phyloP scores from a whole-genome alignment of 2,888 invertebrate genomes.

The Aromia moschata region DNA sequence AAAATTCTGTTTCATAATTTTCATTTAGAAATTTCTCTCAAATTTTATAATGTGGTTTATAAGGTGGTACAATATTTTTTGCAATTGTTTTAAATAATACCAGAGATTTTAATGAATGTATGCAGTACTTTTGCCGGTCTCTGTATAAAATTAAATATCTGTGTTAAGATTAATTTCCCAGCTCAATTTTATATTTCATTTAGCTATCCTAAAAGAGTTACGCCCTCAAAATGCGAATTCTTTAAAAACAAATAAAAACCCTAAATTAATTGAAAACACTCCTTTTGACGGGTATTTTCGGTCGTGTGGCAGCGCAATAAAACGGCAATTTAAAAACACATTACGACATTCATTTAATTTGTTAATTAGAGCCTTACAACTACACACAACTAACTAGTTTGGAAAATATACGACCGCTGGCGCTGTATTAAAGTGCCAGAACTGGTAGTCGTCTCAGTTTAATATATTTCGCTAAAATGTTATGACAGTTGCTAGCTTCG shows the following conservation, averaged over 20 bases:
- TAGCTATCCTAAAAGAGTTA: too few relatives aligned
- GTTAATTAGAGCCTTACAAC: constrained; percentile 20
- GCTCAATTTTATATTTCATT: too few relatives aligned
- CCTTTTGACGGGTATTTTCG: not conserved
- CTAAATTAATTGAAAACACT: not conserved
- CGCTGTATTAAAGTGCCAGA: constrained; percentile 27
- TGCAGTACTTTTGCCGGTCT: too few relatives aligned
- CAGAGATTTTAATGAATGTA: too few relatives aligned
- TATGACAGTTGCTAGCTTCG: constrained; percentile 39
- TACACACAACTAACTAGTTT: constrained; percentile 26
- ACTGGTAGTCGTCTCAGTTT: constrained; percentile 31
- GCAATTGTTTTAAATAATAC: too few relatives aligned
- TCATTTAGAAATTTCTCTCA: too few relatives aligned
- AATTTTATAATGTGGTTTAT: too few relatives aligned
- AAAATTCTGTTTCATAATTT: too few relatives aligned
- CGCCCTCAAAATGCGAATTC: not conserved
- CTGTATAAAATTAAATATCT: too few relatives aligned
- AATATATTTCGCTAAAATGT: constrained; percentile 36
- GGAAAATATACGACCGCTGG: constrained; percentile 32
- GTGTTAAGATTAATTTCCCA: too few relatives aligned
- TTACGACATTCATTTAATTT: constrained; percentile 13
- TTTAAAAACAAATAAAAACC: not conserved
- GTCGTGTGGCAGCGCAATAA: not conserved
- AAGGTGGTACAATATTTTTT: too few relatives aligned
- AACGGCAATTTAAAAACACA: constrained; percentile 15